Evolutionary conservation across 1,140 invertebrate species (phyloP).

Genomic region (Patella vulgata): DNA sequence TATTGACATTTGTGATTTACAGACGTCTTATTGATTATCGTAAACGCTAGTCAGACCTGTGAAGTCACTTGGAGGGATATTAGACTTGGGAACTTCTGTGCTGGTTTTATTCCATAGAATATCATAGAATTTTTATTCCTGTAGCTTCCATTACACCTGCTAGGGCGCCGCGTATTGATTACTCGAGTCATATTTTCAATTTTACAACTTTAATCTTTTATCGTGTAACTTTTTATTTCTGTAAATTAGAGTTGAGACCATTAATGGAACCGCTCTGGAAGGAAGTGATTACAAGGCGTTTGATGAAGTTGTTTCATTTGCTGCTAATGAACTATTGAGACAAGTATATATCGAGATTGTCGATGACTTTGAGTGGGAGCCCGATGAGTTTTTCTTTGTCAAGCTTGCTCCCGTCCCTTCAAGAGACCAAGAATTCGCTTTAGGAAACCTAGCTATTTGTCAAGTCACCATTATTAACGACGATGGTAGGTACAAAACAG

Average conservation of each 20-base stretch:
- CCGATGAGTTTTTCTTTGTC: constrained; percentile 76
- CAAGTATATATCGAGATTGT: constrained; percentile 73
- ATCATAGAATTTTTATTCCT: too few species aligned
- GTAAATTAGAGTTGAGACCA: constrained; percentile 73
- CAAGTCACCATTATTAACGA: constrained; percentile 77
- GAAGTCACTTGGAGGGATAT: too few species aligned
- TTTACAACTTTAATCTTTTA: too few species aligned
- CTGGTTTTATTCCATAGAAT: too few species aligned
- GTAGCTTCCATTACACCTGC: too few species aligned
- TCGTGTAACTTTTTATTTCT: too few species aligned
- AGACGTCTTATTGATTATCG: too few species aligned
- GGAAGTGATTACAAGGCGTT: constrained; percentile 72
- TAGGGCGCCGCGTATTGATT: too few species aligned
- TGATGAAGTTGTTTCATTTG: constrained; percentile 72
- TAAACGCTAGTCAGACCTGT: too few species aligned
- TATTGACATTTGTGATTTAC: too few species aligned
- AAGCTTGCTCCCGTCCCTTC: constrained; percentile 65
- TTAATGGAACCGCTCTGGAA: constrained; percentile 74
- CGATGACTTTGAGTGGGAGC: constrained; percentile 76
- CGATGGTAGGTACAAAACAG: constrained; percentile 69
- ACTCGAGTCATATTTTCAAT: too few species aligned
- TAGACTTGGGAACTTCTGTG: too few species aligned
- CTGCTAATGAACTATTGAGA: constrained; percentile 70
- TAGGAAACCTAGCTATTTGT: constrained; percentile 73
- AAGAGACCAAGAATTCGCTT: constrained; percentile 56